A percentile compares a stretch with the other conserved stretches of the same genome.
These are phyloP conservation scores for Embidobia sp. DNA, from an alignment of 2,888 invertebrate genomes.

Conservation along the genomic window DNA sequence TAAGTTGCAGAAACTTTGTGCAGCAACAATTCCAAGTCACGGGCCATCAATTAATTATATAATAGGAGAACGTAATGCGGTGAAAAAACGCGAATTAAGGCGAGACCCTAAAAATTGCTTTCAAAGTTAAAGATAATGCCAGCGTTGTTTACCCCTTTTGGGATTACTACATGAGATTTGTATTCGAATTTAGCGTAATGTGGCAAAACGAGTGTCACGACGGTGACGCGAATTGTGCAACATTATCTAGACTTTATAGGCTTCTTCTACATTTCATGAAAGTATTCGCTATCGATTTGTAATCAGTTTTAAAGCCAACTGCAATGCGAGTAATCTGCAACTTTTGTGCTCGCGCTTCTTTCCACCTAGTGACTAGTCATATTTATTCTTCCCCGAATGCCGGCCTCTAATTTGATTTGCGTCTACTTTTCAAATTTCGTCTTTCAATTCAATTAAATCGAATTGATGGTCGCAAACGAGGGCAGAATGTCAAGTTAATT, in stretches of 20 bases:
- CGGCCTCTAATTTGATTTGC: too few relatives aligned
- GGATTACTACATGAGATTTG: conserved; percentile 39
- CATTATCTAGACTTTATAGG: conserved; percentile 34
- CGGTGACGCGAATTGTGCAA: conserved; percentile 43
- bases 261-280: conserved; percentile 89
- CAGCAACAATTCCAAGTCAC: too few relatives aligned
- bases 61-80: not conserved
- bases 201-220: conserved; percentile 20
- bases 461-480: too few relatives aligned
- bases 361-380: too few relatives aligned
- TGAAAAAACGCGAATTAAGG: conserved; percentile 2
- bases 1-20: too few relatives aligned
- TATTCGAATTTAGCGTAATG: conserved; percentile 34
- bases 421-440: too few relatives aligned
- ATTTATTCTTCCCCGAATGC: too few relatives aligned
- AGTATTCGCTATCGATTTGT: conserved; percentile 87
- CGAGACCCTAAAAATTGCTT: not conserved
- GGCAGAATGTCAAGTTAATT: too few relatives aligned
- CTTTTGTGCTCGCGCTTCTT: too few relatives aligned
- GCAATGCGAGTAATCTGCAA: conserved; percentile 1
- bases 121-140: conserved; percentile 8
- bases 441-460: too few relatives aligned
- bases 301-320: conserved; percentile 21
- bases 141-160: conserved; percentile 8
- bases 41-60: not conserved